Base-by-base conservation (phyloP, 2,797 vertebrate genomes). In the Furcifer pardalis region DNA sequence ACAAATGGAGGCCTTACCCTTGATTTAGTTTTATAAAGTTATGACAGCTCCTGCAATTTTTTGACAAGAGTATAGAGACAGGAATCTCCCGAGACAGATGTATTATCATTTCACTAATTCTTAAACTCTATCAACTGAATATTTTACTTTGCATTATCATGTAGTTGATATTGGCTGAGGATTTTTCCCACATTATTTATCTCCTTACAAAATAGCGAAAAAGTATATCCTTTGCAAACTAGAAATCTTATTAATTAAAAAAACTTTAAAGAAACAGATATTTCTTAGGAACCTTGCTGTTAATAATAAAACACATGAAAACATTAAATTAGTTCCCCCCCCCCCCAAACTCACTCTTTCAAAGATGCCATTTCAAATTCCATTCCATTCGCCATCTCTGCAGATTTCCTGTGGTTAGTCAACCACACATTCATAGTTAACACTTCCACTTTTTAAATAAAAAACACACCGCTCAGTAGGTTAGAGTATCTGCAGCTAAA, bases 1-100 rank as follows among this genome's bases (percentile, higher is more conserved):
- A 91, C 92, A 94, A 93, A 93, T 94, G 93, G 84, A 90, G n/a
- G 15, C 21, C 90, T 93, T 92, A 92, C 91, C 30, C 13, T 25
- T 94, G 92, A 89, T 91, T 90, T 79, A 42, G 49, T 17, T 23
- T 69, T n/a, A 12, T 40, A 81, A 40, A 56, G 85, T 56, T 87
- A 91, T 81, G 90, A 94, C 89, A 86, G 90, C 94, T 95, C 92
- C 90, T 90, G 85, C 35, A 60, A 71, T 44, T 86, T 74, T 75
- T 88, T 84, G 82, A 91, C 88, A 27, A 88, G 89, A 87, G 71
- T 23, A 37, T 32, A 76, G 90, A 88, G 88, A 0, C 77, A 68
- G 62, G 81, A 88, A 60, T 0, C 0, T 59, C 49, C 87, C 89
- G 86, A 86, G 85, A 62, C 79, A 87, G 46, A 79, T 65, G 13